Conservation (phyloP, 2,113 vertebrate genomes). For the Charadrius vociferus region DNA sequence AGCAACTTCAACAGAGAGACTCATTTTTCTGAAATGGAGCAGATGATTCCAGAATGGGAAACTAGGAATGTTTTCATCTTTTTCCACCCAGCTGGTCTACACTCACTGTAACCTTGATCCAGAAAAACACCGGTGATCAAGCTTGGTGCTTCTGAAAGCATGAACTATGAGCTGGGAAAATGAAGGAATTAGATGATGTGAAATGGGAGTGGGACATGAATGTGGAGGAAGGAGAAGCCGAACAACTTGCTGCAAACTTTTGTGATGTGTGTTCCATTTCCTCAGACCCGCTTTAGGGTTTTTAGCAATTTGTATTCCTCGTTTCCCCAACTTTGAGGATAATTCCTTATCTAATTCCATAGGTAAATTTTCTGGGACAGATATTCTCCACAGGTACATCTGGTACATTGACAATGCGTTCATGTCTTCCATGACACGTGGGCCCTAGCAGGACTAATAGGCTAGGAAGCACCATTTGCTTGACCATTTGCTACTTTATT, state of each 20-base stretch:
- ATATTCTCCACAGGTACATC: neutral
- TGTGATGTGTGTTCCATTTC: neutral
- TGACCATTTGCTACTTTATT: neutral
- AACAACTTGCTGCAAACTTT: accelerated
- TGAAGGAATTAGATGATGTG: neutral
- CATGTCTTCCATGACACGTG: neutral
- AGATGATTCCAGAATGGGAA: neutral
- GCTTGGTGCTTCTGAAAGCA: neutral
- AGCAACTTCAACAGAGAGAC: neutral
- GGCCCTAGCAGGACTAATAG: neutral
- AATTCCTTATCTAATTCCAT: neutral
- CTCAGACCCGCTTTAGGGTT: neutral
- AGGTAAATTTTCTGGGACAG: neutral
- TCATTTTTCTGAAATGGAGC: neutral
- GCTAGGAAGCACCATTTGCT: neutral
- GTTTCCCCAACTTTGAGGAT: neutral
- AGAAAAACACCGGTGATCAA: neutral
- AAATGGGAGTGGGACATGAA: neutral
- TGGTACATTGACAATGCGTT: neutral
- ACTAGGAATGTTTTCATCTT: neutral
- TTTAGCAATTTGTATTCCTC: neutral
- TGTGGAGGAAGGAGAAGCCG: neutral
- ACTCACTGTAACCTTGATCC: neutral
- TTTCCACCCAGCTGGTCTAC: neutral
- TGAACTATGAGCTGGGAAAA: neutral